phyloP scores from a whole-genome alignment of 2,888 invertebrate genomes.

The Resseliella maxima region DNA sequence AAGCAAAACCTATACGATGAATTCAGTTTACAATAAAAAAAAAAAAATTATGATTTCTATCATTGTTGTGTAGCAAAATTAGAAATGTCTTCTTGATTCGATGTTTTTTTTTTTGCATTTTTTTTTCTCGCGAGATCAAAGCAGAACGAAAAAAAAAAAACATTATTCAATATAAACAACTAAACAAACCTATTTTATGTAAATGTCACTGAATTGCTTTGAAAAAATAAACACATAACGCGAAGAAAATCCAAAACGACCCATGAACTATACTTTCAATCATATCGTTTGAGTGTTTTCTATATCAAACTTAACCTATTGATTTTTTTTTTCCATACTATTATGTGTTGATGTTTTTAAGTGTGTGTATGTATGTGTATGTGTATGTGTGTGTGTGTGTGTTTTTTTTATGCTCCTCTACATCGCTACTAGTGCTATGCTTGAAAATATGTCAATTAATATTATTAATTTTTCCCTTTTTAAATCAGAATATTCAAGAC shows the following conservation, averaged over 20 bases:
- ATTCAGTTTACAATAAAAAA: constrained; percentile 14
- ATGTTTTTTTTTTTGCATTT: background rate
- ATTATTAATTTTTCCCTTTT: too few relatives aligned
- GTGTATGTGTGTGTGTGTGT: background rate
- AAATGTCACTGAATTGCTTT: background rate
- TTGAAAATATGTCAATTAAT: constrained; percentile 4
- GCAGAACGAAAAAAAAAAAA: constrained; percentile 23
- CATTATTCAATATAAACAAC: background rate
- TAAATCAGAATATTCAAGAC: background rate
- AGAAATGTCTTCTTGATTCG: background rate
- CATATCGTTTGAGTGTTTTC: too few relatives aligned
- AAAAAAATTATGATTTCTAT: constrained; percentile 3
- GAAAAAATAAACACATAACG: background rate
- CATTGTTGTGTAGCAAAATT: background rate
- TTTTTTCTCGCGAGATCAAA: constrained; percentile 40
- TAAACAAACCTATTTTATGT: background rate
- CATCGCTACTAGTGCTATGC: background rate
- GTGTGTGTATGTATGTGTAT: background rate
- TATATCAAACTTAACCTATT: background rate
- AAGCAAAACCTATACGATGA: constrained; percentile 18
- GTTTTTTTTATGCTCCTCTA: background rate
- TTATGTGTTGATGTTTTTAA: too few relatives aligned
- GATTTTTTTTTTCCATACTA: too few relatives aligned
- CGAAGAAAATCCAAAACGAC: background rate
- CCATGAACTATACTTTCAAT: too few relatives aligned